Evolutionary conservation across 2,797 vertebrate genomes (phyloP).

Genomic region (Falco cherrug): DNA sequence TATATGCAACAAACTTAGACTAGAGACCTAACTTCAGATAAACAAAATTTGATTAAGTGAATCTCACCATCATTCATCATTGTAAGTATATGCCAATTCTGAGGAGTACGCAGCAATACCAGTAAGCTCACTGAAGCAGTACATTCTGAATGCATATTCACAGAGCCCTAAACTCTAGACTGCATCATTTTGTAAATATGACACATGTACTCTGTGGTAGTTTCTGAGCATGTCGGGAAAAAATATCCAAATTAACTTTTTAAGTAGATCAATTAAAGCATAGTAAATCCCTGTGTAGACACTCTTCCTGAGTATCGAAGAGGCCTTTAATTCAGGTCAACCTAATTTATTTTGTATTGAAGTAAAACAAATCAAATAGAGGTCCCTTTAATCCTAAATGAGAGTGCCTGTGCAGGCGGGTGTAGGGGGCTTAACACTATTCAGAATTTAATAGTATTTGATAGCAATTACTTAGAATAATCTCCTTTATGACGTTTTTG

Average conservation of each 20-base stretch:
- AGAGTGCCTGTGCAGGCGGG: slow-evolving; percentile 44
- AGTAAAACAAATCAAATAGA: slow-evolving; percentile 65
- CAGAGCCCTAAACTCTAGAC: not conserved
- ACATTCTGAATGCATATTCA: not conserved
- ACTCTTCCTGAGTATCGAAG: slow-evolving; percentile 16
- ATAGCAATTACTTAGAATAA: slow-evolving; percentile 70
- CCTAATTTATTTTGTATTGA: slow-evolving; percentile 57
- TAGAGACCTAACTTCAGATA: not conserved
- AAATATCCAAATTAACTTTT: slow-evolving; percentile 43
- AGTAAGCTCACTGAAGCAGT: not conserved
- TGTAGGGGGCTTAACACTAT: slow-evolving; percentile 47
- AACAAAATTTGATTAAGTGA: not conserved
- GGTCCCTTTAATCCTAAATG: slow-evolving; percentile 64
- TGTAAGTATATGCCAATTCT: not conserved
- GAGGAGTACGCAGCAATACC: not conserved
- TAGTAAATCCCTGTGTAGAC: slow-evolving; percentile 35
- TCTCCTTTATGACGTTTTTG: slow-evolving; percentile 57
- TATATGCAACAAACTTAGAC: not conserved
- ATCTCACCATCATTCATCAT: not conserved
- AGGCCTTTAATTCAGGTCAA: slow-evolving; percentile 59
- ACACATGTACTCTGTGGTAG: not conserved
- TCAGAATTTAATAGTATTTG: slow-evolving; percentile 61
- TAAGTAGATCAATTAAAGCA: slow-evolving; percentile 43
- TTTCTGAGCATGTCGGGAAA: not conserved
- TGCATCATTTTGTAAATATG: not conserved